Evolutionary conservation across 2,113 vertebrate genomes (phyloP), one percentile per base, ranked within the genome.

Genomic region (Myotis brandtii): DNA sequence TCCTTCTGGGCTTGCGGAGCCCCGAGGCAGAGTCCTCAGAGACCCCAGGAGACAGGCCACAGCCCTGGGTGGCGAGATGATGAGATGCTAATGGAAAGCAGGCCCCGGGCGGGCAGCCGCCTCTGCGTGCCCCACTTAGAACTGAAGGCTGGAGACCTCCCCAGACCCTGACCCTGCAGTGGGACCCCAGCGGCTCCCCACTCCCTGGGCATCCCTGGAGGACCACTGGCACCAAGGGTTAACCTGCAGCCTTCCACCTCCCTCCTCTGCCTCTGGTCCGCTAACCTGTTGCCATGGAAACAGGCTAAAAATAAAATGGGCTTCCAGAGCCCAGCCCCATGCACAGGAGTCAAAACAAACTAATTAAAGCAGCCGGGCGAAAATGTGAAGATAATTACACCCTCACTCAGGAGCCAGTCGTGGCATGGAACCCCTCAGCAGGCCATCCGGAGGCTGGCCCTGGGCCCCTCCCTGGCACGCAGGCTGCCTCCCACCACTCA

Each of bases 271-370:
- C 91, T 96, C 94, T 91, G 89, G 96, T 91, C 96, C 0, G 50
- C 94, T 89, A 89, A 95, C 92, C 83, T 84, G 97, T 97, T 98
- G 84, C 97, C 93, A 98, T 97, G 96, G 97, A 77, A 96, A 98
- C 89, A 0, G 73, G 95, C 96, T 97, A 97, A 98, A 98, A 98
- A 98, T 97, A 97, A 97, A 96, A 70, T 40, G 75, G 72, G 91
- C 66, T 98, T 93, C 85, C 75, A 48, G 66, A 98, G 86, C 95
- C 96, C 97, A 96, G 93, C 95, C 93, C 76, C 40, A 72, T 77
- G 92, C 96, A 94, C 92, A 95, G 95, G 93, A 97, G 96, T 98
- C 97, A 97, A 97, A 98, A 98, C 97, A 98, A 96, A 96, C 97
- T 97, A 97, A 98, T 98, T 97, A 97, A 97, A 96, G 97, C 97